Conservation (phyloP, 2,113 vertebrate genomes). For the Elachura formosa region DNA sequence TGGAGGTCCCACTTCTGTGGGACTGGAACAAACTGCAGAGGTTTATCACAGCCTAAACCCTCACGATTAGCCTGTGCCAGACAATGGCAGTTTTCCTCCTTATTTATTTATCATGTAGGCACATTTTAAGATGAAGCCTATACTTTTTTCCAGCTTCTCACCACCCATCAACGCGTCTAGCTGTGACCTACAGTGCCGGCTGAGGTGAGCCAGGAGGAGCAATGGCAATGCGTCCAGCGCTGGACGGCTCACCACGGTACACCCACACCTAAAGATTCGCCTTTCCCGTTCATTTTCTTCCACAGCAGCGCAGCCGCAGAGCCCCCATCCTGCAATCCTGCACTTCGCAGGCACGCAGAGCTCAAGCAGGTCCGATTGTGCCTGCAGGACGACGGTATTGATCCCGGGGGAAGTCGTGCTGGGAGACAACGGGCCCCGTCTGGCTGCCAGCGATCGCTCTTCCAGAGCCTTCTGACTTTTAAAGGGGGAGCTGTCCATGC, state of each 20-base stretch:
- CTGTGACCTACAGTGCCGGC: accelerated
- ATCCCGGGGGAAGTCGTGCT: neutral
- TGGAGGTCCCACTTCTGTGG: neutral
- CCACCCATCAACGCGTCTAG: neutral
- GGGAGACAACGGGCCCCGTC: neutral
- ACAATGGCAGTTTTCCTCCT: accelerated
- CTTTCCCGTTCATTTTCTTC: neutral
- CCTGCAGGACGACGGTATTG: neutral
- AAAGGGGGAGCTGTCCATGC: neutral
- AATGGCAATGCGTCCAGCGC: accelerated
- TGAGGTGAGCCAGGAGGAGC: neutral
- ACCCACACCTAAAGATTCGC: neutral
- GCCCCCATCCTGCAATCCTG: neutral
- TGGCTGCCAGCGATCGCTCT: neutral
- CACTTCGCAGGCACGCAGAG: accelerated
- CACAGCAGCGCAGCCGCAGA: accelerated
- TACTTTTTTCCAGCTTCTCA: neutral
- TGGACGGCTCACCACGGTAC: accelerated
- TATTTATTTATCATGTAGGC: neutral
- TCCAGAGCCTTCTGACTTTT: neutral
- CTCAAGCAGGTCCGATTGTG: neutral
- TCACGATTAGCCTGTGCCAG: neutral
- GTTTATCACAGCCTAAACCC: neutral
- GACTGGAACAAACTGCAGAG: neutral
- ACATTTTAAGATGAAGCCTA: neutral